phyloP scores from a whole-genome alignment of 1,140 invertebrate genomes.

The Procambarus clarkii region DNA sequence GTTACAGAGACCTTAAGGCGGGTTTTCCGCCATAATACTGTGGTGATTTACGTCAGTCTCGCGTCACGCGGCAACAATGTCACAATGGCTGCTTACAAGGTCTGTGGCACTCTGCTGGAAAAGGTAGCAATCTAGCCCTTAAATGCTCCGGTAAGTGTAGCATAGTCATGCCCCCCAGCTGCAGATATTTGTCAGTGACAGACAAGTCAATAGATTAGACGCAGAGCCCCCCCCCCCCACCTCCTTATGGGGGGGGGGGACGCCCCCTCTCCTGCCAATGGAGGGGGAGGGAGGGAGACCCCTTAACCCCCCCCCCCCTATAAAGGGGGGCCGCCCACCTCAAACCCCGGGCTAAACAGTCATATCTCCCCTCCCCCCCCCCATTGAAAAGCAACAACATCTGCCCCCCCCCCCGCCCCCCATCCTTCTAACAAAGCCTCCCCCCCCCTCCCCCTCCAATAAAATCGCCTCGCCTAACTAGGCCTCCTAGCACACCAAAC shows the following conservation, averaged over 20 bases:
- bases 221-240: neutral
- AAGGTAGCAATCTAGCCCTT: neutral
- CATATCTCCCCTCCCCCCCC: too few species aligned
- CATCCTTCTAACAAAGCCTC: too few species aligned
- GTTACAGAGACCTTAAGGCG: neutral
- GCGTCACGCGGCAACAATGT: neutral
- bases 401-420: too few species aligned
- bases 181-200: conserved; percentile 3
- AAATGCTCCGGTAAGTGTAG: neutral
- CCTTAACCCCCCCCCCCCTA: too few species aligned
- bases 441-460: too few species aligned
- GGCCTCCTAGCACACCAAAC: too few species aligned
- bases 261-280: too few species aligned
- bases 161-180: neutral
- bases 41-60: neutral
- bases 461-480: too few species aligned
- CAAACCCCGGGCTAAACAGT: neutral
- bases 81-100: neutral
- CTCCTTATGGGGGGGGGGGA: neutral
- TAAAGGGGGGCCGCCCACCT: neutral
- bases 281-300: too few species aligned
- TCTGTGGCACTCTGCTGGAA: neutral
- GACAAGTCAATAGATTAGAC: neutral
- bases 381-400: too few species aligned
- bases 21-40: neutral